phyloP scores from a whole-genome alignment of 2,888 invertebrate genomes.

The Epsilonema sp. region DNA sequence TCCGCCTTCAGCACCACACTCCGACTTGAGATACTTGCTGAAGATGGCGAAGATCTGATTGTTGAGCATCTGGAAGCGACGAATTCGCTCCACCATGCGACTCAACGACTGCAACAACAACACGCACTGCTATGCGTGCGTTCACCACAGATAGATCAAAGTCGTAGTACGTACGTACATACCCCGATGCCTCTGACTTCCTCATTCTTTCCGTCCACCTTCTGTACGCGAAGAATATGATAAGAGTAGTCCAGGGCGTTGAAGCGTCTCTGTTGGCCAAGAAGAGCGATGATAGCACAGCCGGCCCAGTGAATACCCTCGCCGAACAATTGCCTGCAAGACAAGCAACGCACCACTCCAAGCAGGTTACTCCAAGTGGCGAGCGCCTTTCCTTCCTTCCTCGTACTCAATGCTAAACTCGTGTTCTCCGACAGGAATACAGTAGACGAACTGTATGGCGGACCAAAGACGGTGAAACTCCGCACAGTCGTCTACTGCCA shows the following conservation, averaged over 20 bases:
- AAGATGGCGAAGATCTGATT: conserved; percentile 44
- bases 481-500: conserved; percentile 83
- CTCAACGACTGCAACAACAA: conserved; percentile 54
- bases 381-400: too few relatives aligned
- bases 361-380: too few relatives aligned
- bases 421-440: conserved; percentile 81
- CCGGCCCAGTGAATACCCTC: conserved; percentile 98
- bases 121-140: too few relatives aligned
- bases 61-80: conserved; percentile 91
- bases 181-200: conserved; percentile 71
- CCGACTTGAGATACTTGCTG: conserved; percentile 13
- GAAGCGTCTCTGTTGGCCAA: conserved; percentile 76
- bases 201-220: conserved; percentile 87
- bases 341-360: not conserved
- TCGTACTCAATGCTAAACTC: conserved; percentile 57
- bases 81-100: conserved; percentile 87
- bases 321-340: conserved; percentile 67
- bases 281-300: conserved; percentile 76
- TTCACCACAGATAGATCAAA: too few relatives aligned
- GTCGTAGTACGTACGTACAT: conserved; percentile 36
- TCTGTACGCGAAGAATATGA: conserved; percentile 79
- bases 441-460: conserved; percentile 89
- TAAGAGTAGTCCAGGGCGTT: conserved; percentile 96
- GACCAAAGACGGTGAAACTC: conserved; percentile 96
- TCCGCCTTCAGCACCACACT: conserved; percentile 49